phyloP scores from a whole-genome alignment of 2,888 invertebrate genomes.

The Ormyrus thymus region DNA sequence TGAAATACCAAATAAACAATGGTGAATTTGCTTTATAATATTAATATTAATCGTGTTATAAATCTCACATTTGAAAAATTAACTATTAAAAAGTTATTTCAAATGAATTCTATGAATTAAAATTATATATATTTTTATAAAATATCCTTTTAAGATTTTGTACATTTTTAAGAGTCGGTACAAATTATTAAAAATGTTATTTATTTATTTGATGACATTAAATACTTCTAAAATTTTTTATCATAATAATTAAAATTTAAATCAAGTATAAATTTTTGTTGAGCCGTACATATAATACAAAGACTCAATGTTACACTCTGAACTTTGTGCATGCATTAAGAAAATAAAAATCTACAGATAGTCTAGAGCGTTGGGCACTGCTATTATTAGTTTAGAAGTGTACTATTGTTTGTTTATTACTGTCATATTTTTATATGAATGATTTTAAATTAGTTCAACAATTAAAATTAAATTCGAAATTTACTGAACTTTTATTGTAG shows the following conservation, averaged over 20 bases:
- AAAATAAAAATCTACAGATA: constrained; percentile 17
- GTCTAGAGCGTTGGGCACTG: constrained; percentile 37
- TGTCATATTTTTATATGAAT: constrained; percentile 1
- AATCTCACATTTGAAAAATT: constrained; percentile 19
- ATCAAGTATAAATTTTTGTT: constrained; percentile 52
- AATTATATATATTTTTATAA: constrained; percentile 53
- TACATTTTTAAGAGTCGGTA: constrained; percentile 41
- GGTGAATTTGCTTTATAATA: constrained; percentile 13
- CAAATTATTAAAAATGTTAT: constrained; percentile 41
- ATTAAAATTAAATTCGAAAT: neutral
- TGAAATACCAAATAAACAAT: constrained; percentile 11
- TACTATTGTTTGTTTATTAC: constrained; percentile 22
- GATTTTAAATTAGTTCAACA: constrained; percentile 10
- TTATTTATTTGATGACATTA: constrained; percentile 16
- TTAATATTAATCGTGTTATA: constrained; percentile 30
- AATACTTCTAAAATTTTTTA: constrained; percentile 27
- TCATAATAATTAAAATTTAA: constrained; percentile 17
- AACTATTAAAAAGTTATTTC: constrained; percentile 24
- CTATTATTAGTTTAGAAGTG: constrained; percentile 16
- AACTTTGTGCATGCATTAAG: constrained; percentile 26
- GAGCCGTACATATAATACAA: constrained; percentile 39
- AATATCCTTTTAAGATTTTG: constrained; percentile 41
- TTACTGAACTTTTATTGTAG: constrained; percentile 7
- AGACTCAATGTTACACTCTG: constrained; percentile 31
- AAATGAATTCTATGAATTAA: constrained; percentile 41